These are phyloP conservation scores for Cryptocephalus moraei DNA, from an alignment of 2,888 invertebrate species.

Conservation along the genomic window DNA sequence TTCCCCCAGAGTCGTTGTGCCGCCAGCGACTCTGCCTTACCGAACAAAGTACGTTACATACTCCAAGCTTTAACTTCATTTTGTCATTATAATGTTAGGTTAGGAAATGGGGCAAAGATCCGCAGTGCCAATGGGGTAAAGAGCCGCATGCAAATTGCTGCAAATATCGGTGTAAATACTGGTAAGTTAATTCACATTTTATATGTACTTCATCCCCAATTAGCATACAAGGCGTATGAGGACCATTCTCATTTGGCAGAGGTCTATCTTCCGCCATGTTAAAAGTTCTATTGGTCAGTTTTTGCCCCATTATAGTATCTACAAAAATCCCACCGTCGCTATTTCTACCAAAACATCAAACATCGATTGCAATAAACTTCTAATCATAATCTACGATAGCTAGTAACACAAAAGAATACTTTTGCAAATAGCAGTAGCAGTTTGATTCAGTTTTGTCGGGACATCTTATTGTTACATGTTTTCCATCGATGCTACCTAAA, in stretches of 20 bases:
- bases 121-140: too few relatives aligned
- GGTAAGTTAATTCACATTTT: too few relatives aligned
- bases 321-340: conserved; percentile 18
- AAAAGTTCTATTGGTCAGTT: conserved; percentile 1
- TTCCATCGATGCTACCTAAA: too few relatives aligned
- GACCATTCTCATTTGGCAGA: conserved; percentile 9
- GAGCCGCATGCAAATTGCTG: too few relatives aligned
- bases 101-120: too few relatives aligned
- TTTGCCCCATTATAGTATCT: conserved; percentile 13
- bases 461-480: not conserved
- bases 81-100: too few relatives aligned
- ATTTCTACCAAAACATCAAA: conserved; percentile 16
- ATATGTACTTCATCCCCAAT: conserved; percentile 18
- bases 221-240: conserved; percentile 12
- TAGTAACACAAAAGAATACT: conserved; percentile 9
- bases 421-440: conserved; percentile 12
- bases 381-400: conserved; percentile 8
- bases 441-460: conserved; percentile 6
- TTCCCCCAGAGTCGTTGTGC: too few relatives aligned
- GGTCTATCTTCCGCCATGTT: conserved; percentile 9
- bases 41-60: too few relatives aligned
- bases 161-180: too few relatives aligned
- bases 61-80: too few relatives aligned
- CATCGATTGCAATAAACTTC: conserved; percentile 16
- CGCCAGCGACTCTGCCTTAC: too few relatives aligned